These are phyloP conservation scores for Lasaia peninsularis DNA, from an alignment of 1,140 invertebrate genomes.

Conservation along the genomic window DNA sequence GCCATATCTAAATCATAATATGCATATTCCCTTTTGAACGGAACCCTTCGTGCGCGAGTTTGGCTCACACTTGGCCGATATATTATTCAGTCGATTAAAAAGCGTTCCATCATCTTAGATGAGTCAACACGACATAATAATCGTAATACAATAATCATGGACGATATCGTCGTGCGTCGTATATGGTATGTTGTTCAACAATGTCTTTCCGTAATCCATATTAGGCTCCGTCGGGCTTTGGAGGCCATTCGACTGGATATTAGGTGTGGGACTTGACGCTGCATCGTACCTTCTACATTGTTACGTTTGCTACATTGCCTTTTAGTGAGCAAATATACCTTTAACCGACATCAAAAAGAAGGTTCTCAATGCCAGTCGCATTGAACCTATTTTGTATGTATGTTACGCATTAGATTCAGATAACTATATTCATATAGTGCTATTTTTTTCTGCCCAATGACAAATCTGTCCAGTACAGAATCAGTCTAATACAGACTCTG, in stretches of 20 bases:
- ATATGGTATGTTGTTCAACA: constrained; percentile 36
- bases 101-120: background rate
- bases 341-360: too few species aligned
- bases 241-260: constrained; percentile 27
- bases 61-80: too few species aligned
- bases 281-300: background rate
- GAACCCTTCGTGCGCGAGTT: too few species aligned
- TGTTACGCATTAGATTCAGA: too few species aligned
- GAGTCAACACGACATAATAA: background rate
- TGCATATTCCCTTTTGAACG: too few species aligned
- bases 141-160: constrained; percentile 3
- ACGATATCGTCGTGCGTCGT: constrained; percentile 7
- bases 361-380: too few species aligned
- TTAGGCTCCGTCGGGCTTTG: constrained; percentile 23
- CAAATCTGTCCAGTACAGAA: too few species aligned
- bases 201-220: constrained; percentile 35
- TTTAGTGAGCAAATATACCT: background rate
- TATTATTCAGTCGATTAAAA: background rate
- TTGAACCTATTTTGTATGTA: too few species aligned
- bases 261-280: constrained; percentile 30
- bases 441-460: too few species aligned
- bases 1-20: too few species aligned
- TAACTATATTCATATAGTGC: too few species aligned
- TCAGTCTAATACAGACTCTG: too few species aligned
- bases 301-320: background rate